Evolutionary conservation across 2,113 vertebrate species (phyloP).

Genomic region (Eleginops maclovinus): DNA sequence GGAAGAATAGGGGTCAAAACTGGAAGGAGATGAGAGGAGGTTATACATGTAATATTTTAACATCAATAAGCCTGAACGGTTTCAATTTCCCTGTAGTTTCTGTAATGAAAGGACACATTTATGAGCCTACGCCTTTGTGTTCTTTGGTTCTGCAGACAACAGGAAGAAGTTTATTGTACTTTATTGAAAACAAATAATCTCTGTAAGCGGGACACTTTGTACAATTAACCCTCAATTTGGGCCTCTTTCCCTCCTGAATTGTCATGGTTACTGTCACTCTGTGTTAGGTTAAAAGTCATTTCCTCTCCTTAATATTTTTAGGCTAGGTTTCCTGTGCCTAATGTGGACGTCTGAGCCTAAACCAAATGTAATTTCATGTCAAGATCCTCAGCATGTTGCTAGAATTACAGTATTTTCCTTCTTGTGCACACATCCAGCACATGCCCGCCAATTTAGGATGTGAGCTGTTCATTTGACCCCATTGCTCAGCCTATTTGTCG

Average conservation of each 20-base stretch:
- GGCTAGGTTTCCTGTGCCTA: neutral
- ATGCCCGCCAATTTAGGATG: conserved; percentile 33
- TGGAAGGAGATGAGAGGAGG: conserved; percentile 6
- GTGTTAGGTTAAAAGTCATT: neutral
- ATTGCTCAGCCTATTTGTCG: conserved; percentile 52
- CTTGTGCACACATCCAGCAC: conserved; percentile 17
- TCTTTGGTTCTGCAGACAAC: too few species aligned
- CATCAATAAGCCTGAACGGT: neutral
- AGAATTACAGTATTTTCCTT: conserved; percentile 4
- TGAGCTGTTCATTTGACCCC: conserved; percentile 61
- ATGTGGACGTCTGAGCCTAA: neutral
- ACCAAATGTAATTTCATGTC: conserved; percentile 7
- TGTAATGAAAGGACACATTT: neutral
- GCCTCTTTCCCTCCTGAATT: neutral
- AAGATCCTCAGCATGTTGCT: conserved; percentile 30
- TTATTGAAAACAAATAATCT: neutral
- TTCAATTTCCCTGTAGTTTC: neutral
- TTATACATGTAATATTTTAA: conserved; percentile 23
- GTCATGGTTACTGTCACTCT: too few species aligned
- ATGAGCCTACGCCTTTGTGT: neutral
- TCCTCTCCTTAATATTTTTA: neutral
- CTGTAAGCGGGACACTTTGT: neutral
- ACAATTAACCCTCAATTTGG: neutral
- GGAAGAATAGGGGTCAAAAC: conserved; percentile 10
- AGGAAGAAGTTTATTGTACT: neutral